These are phyloP conservation scores for Jaculus jaculus DNA, from an alignment of 2,113 vertebrate species.

Conservation along the genomic window DNA sequence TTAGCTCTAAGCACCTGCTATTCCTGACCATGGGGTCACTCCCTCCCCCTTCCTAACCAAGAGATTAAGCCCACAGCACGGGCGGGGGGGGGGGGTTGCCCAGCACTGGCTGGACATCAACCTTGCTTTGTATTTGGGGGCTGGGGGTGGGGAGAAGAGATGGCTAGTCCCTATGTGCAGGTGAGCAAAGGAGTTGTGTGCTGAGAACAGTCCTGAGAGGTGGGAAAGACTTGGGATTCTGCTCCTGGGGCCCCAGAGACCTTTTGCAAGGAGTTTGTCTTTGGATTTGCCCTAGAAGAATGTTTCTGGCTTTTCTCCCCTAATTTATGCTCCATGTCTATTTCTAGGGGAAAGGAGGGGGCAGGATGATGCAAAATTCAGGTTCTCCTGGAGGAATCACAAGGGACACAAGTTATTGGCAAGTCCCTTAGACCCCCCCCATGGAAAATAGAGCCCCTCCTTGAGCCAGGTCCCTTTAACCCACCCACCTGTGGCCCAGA, in stretches of 20 bases:
- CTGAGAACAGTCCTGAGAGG: not conserved
- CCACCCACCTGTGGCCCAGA: not conserved
- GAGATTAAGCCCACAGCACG: constrained; percentile 63
- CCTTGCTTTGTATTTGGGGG: not conserved
- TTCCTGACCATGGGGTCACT: constrained; percentile 53
- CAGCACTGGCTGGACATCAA: not conserved
- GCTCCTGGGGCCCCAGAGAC: no score
- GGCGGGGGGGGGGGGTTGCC: constrained; percentile 48
- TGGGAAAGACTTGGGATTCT: not conserved
- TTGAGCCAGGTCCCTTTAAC: not conserved
- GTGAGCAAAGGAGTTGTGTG: not conserved
- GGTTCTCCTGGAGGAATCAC: not conserved
- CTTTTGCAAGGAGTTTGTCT: not conserved
- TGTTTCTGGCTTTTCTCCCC: not conserved
- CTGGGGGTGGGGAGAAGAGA: not conserved
- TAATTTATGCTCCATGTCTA: not conserved
- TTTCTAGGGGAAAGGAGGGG: not conserved
- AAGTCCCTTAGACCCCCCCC: not conserved
- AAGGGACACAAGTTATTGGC: not conserved
- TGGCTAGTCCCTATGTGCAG: not conserved
- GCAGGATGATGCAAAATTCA: not conserved
- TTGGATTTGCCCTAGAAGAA: not conserved
- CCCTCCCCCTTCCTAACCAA: not conserved
- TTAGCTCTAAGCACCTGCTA: constrained; percentile 75
- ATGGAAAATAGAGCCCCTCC: not conserved